Evolutionary conservation across 2,113 vertebrate genomes (phyloP).

Genomic region (Tiliqua scincoides): DNA sequence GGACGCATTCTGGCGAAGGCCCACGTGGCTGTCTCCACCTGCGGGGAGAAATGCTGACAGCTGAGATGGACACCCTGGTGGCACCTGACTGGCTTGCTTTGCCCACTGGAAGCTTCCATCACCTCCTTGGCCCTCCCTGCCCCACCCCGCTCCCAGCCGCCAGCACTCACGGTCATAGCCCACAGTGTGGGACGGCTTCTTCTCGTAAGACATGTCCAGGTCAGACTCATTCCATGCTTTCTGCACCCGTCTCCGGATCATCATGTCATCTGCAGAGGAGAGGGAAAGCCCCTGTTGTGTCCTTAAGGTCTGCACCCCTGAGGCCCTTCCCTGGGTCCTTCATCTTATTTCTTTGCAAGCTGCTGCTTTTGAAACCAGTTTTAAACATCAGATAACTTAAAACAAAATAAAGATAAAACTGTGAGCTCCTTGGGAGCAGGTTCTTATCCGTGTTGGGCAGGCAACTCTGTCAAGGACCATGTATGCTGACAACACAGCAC

Average conservation of each 20-base stretch:
- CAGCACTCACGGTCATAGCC: slow-evolving; percentile 79
- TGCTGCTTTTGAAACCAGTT: too few relatives aligned
- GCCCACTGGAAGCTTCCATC: neutral
- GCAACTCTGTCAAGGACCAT: neutral
- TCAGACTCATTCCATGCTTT: slow-evolving; percentile 89
- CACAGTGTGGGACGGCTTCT: slow-evolving; percentile 75
- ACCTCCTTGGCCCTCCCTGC: neutral
- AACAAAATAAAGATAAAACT: neutral
- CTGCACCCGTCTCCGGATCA: slow-evolving; percentile 70
- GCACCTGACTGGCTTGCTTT: neutral
- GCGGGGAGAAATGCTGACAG: neutral
- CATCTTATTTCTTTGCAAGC: too few relatives aligned
- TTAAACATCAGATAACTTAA: neutral
- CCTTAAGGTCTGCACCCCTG: too few relatives aligned
- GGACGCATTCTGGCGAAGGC: slow-evolving; percentile 47
- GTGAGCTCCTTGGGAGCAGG: neutral
- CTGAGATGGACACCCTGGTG: neutral
- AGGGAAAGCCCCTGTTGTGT: too few relatives aligned
- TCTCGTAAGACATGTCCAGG: slow-evolving; percentile 84
- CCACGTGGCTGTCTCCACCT: slow-evolving; percentile 74
- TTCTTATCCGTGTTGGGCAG: neutral
- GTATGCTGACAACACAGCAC: neutral
- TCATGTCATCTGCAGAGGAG: slow-evolving; percentile 76
- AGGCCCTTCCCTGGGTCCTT: neutral
- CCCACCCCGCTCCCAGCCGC: neutral